A percentile compares a stretch with the other conserved stretches of the same genome.
Conservation (phyloP, 2,797 vertebrate species). For the Telmatherina bonti region DNA sequence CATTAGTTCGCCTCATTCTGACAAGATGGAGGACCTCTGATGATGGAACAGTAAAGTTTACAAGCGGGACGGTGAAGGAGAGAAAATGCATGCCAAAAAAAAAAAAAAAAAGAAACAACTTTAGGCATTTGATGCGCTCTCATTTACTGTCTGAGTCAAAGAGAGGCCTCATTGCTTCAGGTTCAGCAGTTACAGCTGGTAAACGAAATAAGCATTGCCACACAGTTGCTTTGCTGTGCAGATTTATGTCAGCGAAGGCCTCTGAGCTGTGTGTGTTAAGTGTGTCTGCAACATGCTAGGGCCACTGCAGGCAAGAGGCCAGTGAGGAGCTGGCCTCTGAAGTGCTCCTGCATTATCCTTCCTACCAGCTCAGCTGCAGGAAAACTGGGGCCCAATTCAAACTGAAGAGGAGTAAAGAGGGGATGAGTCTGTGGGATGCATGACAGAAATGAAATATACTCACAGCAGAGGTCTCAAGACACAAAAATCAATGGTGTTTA, state of each 20-base stretch:
- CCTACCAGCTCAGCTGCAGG: conserved; percentile 62
- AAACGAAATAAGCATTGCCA: conserved; percentile 64
- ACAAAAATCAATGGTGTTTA: conserved; percentile 64
- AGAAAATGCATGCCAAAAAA: conserved; percentile 39
- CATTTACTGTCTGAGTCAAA: conserved; percentile 57
- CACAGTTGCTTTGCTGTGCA: conserved; percentile 58
- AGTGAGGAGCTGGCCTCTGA: conserved; percentile 56
- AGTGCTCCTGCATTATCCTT: conserved; percentile 56
- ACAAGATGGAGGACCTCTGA: conserved; percentile 77
- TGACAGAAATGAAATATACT: conserved; percentile 53
- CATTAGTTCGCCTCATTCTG: conserved; percentile 76
- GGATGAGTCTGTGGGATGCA: conserved; percentile 19
- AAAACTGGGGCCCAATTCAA: conserved; percentile 60
- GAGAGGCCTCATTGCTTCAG: conserved; percentile 59
- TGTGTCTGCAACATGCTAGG: conserved; percentile 41
- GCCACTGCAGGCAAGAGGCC: conserved; percentile 42
- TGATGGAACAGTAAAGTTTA: conserved; percentile 64
- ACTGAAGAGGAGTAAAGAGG: conserved; percentile 16
- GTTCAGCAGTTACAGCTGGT: conserved; percentile 70
- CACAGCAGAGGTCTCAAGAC: conserved; percentile 55
- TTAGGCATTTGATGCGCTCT: conserved; percentile 45
- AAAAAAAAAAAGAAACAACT: conserved; percentile 25
- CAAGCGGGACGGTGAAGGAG: conserved; percentile 14
- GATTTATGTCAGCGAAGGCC: conserved; percentile 67
- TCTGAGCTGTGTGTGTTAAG: conserved; percentile 62